Base-by-base conservation (phyloP, 2,113 vertebrate genomes). In the Formicarius rufipectus region DNA sequence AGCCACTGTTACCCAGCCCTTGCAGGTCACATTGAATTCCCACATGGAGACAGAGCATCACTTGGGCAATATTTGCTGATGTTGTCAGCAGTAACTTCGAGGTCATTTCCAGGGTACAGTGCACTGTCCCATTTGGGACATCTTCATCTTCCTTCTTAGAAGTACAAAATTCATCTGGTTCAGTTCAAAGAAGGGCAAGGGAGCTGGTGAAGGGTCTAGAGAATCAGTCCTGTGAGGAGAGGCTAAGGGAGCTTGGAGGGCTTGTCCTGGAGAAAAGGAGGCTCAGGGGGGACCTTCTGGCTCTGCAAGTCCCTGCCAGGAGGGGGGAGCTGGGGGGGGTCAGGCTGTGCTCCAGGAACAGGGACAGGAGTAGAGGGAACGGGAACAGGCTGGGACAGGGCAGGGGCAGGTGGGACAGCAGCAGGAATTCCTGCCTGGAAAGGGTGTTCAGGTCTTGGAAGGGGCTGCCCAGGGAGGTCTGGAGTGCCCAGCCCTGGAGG, bases 351-450 rank as follows among this genome's bases (percentile, higher is more conserved):
- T 40, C 1, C 4, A 35, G 56, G 58, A 31, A 73, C 76, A 66
- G 76, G 86, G 59, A 81, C 50, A 81, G 76, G 68, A 73, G 19
- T 1, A 73, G 67, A 73, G 76, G 44, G 19, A 66, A 73, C 0
- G 1, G 52, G 59, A 50, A 16, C 76, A 64, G 44, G 40, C 23
- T 79, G 66, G 19, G 30, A n/a, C 66, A 71, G 49, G 35, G 37
- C 0, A 50, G 39, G 59, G 1, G 20, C 23, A 52, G 60, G 19
- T 0, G 16, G 69, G 69, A 3, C 27, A 74, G 0, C 33, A 81
- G 77, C 18, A 81, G 27, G 44, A 39, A 66, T 73, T 88, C 40
- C 35, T 6, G 1, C 42, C 22, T 4, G 3, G 35, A 19, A 55
- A 3, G 9, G 6, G 17, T 27, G 3, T 3, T 33, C 10, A 64